A percentile compares a stretch with the other conserved stretches of the same genome.
Evolutionary conservation across 2,113 vertebrate genomes (phyloP).

Genomic region (Carassius auratus): DNA sequence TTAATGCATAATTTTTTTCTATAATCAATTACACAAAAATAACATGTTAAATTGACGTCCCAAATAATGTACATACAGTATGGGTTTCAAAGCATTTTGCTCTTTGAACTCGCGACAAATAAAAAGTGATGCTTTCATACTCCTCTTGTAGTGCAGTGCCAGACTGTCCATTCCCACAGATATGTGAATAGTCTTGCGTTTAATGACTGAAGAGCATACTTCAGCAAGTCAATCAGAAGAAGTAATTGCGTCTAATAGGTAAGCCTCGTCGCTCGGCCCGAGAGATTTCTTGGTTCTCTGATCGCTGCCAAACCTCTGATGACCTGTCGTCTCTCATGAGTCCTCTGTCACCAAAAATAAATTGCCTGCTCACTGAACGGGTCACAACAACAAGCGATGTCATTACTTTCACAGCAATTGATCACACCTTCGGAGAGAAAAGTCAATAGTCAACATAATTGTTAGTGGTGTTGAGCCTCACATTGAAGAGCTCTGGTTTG

Average conservation of each 20-base stretch:
- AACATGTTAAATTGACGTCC: not conserved
- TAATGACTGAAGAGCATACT: slow-evolving; percentile 31
- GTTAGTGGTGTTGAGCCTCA: slow-evolving; percentile 72
- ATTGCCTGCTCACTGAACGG: slow-evolving; percentile 79
- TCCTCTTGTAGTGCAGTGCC: not conserved
- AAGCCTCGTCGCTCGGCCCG: slow-evolving; percentile 42
- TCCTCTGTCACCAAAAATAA: slow-evolving; percentile 80
- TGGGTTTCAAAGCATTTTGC: not conserved
- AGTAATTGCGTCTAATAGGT: slow-evolving; percentile 58
- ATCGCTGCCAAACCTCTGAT: slow-evolving; percentile 70
- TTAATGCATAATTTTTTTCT: not conserved
- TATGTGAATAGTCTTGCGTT: slow-evolving; percentile 22
- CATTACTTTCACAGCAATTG: slow-evolving; percentile 81
- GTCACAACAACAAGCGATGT: slow-evolving; percentile 82
- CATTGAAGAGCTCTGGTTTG: slow-evolving; percentile 45
- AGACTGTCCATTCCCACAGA: slow-evolving; percentile 5
- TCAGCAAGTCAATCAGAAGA: slow-evolving; percentile 56
- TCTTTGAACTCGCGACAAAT: not conserved
- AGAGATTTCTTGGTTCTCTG: slow-evolving; percentile 53
- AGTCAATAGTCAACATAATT: slow-evolving; percentile 83
- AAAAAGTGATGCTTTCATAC: not conserved
- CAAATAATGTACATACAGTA: not conserved
- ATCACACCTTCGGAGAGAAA: slow-evolving; percentile 80
- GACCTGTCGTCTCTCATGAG: slow-evolving; percentile 68
- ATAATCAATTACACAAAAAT: not conserved